Percentiles rank a stretch among this genome's conserved stretches.
These are phyloP conservation scores for Apodemia zela DNA, from an alignment of 2,888 invertebrate genomes.

Conservation along the genomic window DNA sequence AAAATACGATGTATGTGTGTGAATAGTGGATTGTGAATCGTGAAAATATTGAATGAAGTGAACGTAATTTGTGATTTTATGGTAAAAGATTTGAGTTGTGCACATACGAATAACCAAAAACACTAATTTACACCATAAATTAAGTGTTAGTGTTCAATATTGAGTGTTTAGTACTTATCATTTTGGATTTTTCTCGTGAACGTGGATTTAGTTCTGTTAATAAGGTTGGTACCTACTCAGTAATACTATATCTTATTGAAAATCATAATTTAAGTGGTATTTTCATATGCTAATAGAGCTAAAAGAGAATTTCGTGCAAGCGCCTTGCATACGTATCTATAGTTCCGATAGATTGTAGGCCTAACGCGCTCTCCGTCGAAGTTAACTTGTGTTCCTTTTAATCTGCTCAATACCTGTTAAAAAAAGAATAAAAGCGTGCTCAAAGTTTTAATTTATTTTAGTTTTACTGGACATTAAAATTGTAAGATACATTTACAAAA, in stretches of 20 bases:
- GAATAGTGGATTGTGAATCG: constrained; percentile 18
- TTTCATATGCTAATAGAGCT: neutral
- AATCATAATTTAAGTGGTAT: neutral
- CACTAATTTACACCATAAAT: neutral
- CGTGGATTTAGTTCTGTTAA: constrained; percentile 52
- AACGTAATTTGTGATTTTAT: constrained; percentile 16
- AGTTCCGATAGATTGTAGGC: constrained; percentile 40
- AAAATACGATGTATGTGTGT: constrained; percentile 18
- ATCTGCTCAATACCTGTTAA: neutral
- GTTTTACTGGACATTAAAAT: too few relatives aligned
- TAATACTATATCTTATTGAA: neutral
- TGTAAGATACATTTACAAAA: too few relatives aligned
- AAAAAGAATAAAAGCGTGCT: neutral
- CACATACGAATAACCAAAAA: neutral
- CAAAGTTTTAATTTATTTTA: too few relatives aligned
- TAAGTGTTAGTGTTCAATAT: constrained; percentile 23
- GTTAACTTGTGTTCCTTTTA: constrained; percentile 16
- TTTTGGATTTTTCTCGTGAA: constrained; percentile 60
- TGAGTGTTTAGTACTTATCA: constrained; percentile 32
- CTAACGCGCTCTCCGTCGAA: constrained; percentile 43
- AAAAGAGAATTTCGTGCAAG: neutral
- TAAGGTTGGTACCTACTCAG: constrained; percentile 47
- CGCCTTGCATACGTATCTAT: constrained; percentile 20
- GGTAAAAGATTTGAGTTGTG: neutral
- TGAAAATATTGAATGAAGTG: constrained; percentile 16